Base-by-base conservation (phyloP, 1,140 invertebrate genomes). In the Cherax destructor region DNA sequence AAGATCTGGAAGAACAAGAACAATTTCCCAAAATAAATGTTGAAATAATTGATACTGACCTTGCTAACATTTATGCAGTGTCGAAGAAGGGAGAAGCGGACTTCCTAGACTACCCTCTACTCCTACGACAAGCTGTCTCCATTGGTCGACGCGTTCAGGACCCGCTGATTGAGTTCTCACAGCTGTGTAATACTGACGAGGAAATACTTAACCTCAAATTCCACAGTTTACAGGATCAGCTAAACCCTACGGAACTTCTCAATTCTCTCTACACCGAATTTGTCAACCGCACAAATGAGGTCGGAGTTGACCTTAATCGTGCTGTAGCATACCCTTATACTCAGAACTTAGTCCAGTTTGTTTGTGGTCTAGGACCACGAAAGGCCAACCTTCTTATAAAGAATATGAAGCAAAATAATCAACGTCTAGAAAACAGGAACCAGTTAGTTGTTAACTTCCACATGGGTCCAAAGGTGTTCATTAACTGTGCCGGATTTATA, bases 401-500 rank as follows among this genome's bases (percentile, higher is more conserved):
- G 95, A 96, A 97, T 30, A 95, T 99, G 77, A 99, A 99, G 94
- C 98, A 99, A 94, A 98, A 97, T 7, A 99, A 99, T 95, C 97
- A 98, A 93, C 96, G 98, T 56, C 94, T 99, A 47, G 98, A 99
- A 95, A 99, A 99, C 94, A 95, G 99, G 94, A 99, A 98, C 0
- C 98, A 99, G 94, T 95, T 99, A 2, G 98, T 99, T 1, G 99
- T 98, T 0, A 95, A 96, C 4, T 99, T 98, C 95, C 98, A 99
- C 93, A 98, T 99, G 97, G 99, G 99, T 4, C 98, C 99, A 0
- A 99, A 99, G 95, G 98, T 99, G 0, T 99, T 99, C 93, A 98
- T 99, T 92, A 99, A 99, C 94, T 99, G 99, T 95, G 98, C 99
- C 69, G 99, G 99, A 61, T 99, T 99, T 93, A 99, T 99, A 47